Percentiles rank a stretch among this genome's conserved stretches.
These are phyloP conservation scores for Triplophysa yarkandensis DNA, from an alignment of 2,797 vertebrate species.

Conservation along the genomic window DNA sequence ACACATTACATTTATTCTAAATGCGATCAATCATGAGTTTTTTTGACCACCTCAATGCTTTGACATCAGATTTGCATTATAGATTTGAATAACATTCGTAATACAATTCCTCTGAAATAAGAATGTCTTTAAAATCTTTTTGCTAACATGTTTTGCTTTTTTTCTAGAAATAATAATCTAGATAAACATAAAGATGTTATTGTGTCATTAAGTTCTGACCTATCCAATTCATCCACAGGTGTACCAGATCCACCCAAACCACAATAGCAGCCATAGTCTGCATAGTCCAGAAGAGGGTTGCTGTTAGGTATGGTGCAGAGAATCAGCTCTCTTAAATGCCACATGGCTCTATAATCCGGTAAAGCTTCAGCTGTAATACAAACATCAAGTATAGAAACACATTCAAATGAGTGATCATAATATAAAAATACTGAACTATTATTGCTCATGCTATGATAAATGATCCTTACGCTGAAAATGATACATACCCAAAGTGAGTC, in stretches of 20 bases:
- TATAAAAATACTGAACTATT: too few species aligned
- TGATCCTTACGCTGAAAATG: background rate
- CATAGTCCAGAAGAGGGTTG: slow-evolving; percentile 57
- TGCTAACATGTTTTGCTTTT: background rate
- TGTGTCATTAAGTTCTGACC: slow-evolving; percentile 42
- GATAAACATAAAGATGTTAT: background rate
- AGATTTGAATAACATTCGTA: background rate
- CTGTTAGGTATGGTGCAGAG: slow-evolving; percentile 60
- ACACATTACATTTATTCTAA: too few species aligned
- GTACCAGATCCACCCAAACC: slow-evolving; percentile 62
- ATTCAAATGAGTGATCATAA: background rate
- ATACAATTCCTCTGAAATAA: too few species aligned
- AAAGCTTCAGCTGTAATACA: slow-evolving; percentile 61
- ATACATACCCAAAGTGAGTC: slow-evolving; percentile 67
- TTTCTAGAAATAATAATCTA: slow-evolving; percentile 58
- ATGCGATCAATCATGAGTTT: too few species aligned
- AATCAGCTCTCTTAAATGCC: slow-evolving; percentile 66
- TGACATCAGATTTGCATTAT: background rate
- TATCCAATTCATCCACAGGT: slow-evolving; percentile 67
- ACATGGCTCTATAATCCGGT: slow-evolving; percentile 60
- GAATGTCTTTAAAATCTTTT: background rate
- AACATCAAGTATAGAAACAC: background rate
- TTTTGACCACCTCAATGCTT: too few species aligned
- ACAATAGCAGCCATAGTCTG: slow-evolving; percentile 67
- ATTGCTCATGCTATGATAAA: too few species aligned